phyloP scores from a whole-genome alignment of 2,113 vertebrate genomes.

The Camelus dromedarius region DNA sequence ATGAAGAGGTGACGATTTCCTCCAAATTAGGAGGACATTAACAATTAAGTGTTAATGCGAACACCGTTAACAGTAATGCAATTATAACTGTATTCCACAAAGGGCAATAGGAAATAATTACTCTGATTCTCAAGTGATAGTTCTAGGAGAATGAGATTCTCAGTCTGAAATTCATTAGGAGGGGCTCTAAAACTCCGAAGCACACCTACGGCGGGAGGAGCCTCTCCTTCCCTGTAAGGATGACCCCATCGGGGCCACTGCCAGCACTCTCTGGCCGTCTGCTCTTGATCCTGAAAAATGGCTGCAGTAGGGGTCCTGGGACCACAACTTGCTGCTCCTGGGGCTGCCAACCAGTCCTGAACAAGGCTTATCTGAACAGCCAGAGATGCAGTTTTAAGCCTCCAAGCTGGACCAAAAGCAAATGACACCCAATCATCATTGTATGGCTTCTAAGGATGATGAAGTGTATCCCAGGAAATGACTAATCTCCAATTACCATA shows the following conservation, averaged over 20 bases:
- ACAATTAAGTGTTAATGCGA: conserved; percentile 88
- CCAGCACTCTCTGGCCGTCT: background rate
- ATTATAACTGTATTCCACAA: conserved; percentile 88
- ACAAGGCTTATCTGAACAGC: conserved; percentile 38
- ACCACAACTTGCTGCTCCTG: background rate
- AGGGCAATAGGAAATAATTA: conserved; percentile 90
- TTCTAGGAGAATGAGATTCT: conserved; percentile 85
- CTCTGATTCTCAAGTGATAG: conserved; percentile 88
- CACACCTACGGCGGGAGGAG: background rate
- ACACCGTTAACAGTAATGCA: conserved; percentile 85
- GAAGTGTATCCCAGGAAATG: conserved; percentile 41
- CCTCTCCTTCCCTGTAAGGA: background rate
- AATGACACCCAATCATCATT: background rate
- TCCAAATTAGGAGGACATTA: conserved; percentile 87
- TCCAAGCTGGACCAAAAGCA: conserved; percentile 30
- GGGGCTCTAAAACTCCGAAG: conserved; percentile 68
- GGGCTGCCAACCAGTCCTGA: background rate
- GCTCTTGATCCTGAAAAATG: background rate
- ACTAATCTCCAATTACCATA: conserved; percentile 61
- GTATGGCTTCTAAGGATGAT: conserved; percentile 8
- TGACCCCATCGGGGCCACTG: background rate
- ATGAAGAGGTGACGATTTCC: conserved; percentile 84
- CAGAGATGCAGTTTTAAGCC: conserved; percentile 6
- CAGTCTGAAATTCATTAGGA: conserved; percentile 85
- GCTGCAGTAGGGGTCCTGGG: background rate